These are phyloP conservation scores for Syritta pipiens DNA, from an alignment of 2,888 invertebrate genomes.

Conservation along the genomic window DNA sequence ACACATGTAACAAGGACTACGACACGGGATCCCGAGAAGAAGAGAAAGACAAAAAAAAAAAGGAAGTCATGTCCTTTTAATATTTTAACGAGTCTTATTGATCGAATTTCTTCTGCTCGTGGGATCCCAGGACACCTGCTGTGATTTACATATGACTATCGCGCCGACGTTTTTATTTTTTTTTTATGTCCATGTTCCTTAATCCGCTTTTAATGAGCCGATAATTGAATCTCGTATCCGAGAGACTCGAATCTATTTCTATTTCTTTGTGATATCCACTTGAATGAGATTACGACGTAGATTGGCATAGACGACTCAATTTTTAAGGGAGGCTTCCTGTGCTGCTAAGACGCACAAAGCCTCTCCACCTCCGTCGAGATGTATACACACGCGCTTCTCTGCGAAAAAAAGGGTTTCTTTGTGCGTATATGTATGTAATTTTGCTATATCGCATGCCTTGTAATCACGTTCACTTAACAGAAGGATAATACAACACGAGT, in stretches of 20 bases:
- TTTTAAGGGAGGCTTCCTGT: no score
- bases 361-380: no score
- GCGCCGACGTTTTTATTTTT: not conserved
- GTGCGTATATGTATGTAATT: no score
- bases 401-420: no score
- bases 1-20: not conserved
- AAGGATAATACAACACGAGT: slow-evolving; percentile 9
- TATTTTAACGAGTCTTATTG: slow-evolving; percentile 14
- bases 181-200: not conserved
- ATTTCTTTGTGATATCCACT: slow-evolving; percentile 1
- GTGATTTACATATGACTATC: not conserved
- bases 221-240: slow-evolving; percentile 3
- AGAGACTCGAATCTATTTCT: not conserved
- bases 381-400: no score
- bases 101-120: not conserved
- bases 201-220: not conserved
- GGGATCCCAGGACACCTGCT: slow-evolving; percentile 4
- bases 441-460: not conserved
- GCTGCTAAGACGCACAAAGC: no score
- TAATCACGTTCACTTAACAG: slow-evolving; percentile 7
- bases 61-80: not conserved
- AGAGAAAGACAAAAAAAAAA: no score
- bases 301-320: no score
- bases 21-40: no score
- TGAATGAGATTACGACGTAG: not conserved